These are phyloP conservation scores for Tinamus major DNA, from an alignment of 2,797 vertebrate species.

Conservation along the genomic window DNA sequence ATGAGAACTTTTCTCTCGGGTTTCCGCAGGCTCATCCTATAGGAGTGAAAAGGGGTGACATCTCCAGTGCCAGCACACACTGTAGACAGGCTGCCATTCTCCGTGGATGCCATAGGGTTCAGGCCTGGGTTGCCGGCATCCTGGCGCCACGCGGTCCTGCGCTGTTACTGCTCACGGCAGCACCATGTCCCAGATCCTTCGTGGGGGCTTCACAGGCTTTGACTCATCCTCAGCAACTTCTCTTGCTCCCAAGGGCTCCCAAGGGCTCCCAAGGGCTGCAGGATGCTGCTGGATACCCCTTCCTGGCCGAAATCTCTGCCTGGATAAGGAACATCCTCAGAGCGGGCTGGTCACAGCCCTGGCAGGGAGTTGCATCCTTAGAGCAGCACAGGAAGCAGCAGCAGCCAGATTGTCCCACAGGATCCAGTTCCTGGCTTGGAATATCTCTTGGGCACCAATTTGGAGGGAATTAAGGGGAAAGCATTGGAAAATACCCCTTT, in stretches of 20 bases:
- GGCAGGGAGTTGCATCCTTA: no score
- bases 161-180: not conserved
- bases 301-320: no score
- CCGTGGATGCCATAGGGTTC: not conserved
- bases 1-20: constrained; percentile 59
- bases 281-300: no score
- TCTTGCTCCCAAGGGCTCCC: no score
- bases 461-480: no score
- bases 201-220: accelerated
- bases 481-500: no score
- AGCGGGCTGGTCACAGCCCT: no score
- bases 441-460: no score
- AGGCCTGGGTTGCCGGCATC: not conserved
- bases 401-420: not conserved
- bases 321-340: no score
- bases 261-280: no score
- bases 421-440: no score
- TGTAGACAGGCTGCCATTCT: constrained; percentile 22
- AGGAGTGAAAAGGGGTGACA: not conserved
- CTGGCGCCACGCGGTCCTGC: accelerated
- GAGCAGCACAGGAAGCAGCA: not conserved
- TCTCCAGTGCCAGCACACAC: not conserved
- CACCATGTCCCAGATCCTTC: accelerated
- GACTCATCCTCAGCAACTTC: not conserved
- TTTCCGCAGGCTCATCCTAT: constrained; percentile 42